Conservation (phyloP, 2,888 invertebrate genomes). For the Eretmocerus hayati region DNA sequence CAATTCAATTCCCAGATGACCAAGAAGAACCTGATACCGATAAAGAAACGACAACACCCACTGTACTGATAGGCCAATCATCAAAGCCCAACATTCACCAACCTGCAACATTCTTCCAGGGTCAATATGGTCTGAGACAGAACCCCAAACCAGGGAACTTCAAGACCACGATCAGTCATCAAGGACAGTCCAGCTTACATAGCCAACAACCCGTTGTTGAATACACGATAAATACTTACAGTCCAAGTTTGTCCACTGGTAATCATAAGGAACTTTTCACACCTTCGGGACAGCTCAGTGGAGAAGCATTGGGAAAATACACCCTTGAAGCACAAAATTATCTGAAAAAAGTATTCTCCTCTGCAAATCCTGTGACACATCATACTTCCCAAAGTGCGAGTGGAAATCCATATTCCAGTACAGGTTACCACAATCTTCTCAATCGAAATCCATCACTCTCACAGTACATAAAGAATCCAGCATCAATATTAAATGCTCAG, state of each 20-base stretch:
- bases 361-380: slow-evolving; percentile 11
- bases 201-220: slow-evolving; percentile 17
- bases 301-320: slow-evolving; percentile 27
- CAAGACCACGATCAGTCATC: background rate
- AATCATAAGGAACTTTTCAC: slow-evolving; percentile 24
- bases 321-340: slow-evolving; percentile 30
- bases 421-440: slow-evolving; percentile 36
- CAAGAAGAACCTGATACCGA: slow-evolving; percentile 6
- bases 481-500: slow-evolving; percentile 41
- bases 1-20: slow-evolving; percentile 34
- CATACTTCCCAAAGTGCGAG: slow-evolving; percentile 17
- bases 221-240: slow-evolving; percentile 33
- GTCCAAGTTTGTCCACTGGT: slow-evolving; percentile 31
- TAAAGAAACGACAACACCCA: slow-evolving; percentile 4
- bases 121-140: slow-evolving; percentile 9
- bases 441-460: slow-evolving; percentile 43
- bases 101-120: slow-evolving; percentile 7
- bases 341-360: slow-evolving; percentile 29
- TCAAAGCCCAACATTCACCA: slow-evolving; percentile 6
- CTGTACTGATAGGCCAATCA: slow-evolving; percentile 1
- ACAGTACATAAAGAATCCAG: slow-evolving; percentile 41
- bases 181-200: slow-evolving; percentile 1
- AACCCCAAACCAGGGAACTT: slow-evolving; percentile 1
- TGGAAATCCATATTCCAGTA: slow-evolving; percentile 22
- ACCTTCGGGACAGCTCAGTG: slow-evolving; percentile 24